These are phyloP conservation scores for Salarias fasciatus DNA, from an alignment of 2,797 vertebrate species.

Conservation along the genomic window DNA sequence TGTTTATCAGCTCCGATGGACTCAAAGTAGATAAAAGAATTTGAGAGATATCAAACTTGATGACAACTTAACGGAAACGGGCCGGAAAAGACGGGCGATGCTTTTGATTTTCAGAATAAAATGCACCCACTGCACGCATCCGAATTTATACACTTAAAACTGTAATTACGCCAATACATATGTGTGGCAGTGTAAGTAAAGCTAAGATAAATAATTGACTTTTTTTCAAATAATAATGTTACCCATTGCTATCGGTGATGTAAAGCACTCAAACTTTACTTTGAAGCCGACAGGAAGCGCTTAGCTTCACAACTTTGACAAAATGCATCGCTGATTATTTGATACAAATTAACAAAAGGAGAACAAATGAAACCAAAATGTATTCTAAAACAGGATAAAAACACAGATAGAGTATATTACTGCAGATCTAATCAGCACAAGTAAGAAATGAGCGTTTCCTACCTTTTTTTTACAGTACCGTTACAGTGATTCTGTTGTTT, in stretches of 20 bases:
- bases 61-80: constrained; percentile 7
- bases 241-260: too few species aligned
- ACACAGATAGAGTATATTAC: fast-evolving
- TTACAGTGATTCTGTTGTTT: constrained; percentile 53
- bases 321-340: too few species aligned
- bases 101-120: constrained; percentile 32
- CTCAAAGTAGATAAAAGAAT: not conserved
- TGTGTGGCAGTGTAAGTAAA: too few species aligned
- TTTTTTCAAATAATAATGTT: too few species aligned
- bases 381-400: too few species aligned
- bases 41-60: constrained; percentile 32
- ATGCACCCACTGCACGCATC: not conserved
- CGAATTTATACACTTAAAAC: too few species aligned
- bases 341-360: too few species aligned
- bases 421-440: not conserved
- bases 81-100: constrained; percentile 26
- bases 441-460: constrained; percentile 26
- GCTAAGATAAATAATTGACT: too few species aligned
- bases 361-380: fast-evolving
- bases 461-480: constrained; percentile 73
- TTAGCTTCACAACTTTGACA: too few species aligned
- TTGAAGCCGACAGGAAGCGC: too few species aligned
- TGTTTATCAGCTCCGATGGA: not conserved
- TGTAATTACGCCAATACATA: too few species aligned
- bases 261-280: too few species aligned